Evolutionary conservation across 2,797 vertebrate genomes (phyloP), one percentile per base, ranked within the genome.

Genomic region (Trachops cirrhosus): DNA sequence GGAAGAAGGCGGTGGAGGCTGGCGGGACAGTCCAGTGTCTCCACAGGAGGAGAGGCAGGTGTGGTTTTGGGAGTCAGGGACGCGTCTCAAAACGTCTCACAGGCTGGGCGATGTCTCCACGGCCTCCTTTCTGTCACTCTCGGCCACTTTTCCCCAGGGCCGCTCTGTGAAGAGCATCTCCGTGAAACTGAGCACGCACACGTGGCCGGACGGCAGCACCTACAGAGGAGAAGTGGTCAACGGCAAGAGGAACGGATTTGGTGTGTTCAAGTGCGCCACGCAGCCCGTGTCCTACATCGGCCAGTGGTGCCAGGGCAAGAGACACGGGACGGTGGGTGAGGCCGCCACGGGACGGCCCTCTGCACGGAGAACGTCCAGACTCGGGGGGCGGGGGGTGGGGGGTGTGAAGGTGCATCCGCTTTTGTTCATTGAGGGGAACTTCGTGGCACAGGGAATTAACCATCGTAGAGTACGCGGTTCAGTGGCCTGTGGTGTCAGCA

Each of bases 241-340:
- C 1, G 98, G 99, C 74, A 18, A 99, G 54, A 98, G 99, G 78
- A 98, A 99, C 0, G 99, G 99, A 15, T 98, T 96, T 15, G 99
- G 99, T 26, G 97, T 98, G 71, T 99, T 99, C 97, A 98, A 71
- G 89, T 99, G 98, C 44, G 92, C 98, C 91, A 96, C 96, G 37
- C 95, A 5, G 44, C 95, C 97, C 0, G 71, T 99, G 93, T 98
- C 97, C 34, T 99, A 99, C 96, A 57, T 68, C 14, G 99, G 99
- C 24, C 98, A 99, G 78, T 99, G 99, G 99, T 92, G 97, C 92
- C 97, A 98, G 0, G 98, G 99, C 96, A 99, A 98, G 97, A 98
- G 99, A 78, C 99, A 99, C 0, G 99, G 99, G 62, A 99, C 99
- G 99, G 99, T 99, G 98, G 64, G 96, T 92, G 68, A 67, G 59